Base-by-base conservation (phyloP, 2,888 invertebrate species). In the Drosophila neonasuta region DNA sequence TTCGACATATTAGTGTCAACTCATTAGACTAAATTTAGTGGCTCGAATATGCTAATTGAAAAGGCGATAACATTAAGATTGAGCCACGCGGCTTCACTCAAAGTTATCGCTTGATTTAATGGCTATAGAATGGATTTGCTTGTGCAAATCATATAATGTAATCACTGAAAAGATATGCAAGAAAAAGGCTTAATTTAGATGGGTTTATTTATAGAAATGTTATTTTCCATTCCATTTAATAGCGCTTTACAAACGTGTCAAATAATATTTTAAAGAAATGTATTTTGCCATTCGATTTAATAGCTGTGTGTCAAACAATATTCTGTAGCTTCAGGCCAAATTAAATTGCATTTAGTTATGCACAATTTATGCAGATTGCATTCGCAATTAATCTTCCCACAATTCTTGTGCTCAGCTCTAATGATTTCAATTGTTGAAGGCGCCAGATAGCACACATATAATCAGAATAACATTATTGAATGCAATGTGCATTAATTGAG, bases 11-110 rank as follows among this genome's bases (percentile, higher is more conserved):
- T 77, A 72, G 77, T 79, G 80, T 72, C 86, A 79, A 79, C 67
- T 67, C 82, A 79, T 80, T 79, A 67, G 77, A 59, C 77, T 67
- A 72, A 80, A 79, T 65, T 85, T 65, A 68, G 86, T 85, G 71
- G 64, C 62, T 49, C 48, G 49, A 67, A 77, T 79, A 85, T 80
- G 80, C 77, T 82, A 87, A 80, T 80, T 70, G 55, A n/a, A 54
- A 49, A 66, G 24, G 58, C 64, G 74, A 63, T 52, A 66, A 48
- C 17, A 67, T 63, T 52, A 48, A 57, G 62, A 59, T 20, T 58
- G 58, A 48, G 58, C 51, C 69, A 62, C 50, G 45, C 55, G 73
- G 73, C 69, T 44, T 50, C 20, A 58, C 32, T 68, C 70, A 68
- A 69, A 72, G 69, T 13, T 48, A 69, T 54, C 61, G 63, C 20